These are phyloP conservation scores for Trachelus stipa DNA, from an alignment of 2,888 invertebrate species.

Conservation along the genomic window DNA sequence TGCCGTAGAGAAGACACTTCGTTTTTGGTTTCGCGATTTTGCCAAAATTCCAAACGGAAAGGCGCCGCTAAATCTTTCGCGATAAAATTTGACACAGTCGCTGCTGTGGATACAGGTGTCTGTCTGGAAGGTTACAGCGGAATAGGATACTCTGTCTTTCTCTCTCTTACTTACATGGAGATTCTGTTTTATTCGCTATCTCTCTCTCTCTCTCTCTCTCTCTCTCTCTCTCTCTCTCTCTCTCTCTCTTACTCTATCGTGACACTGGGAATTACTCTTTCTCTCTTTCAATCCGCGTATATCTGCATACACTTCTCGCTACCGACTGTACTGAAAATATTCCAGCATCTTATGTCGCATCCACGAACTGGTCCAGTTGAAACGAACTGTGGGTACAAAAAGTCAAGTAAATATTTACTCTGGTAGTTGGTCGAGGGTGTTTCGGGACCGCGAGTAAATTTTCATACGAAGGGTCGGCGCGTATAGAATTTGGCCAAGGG, in stretches of 20 bases:
- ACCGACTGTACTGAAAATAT: not conserved
- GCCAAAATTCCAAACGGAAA: conserved; percentile 36
- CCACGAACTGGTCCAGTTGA: not conserved
- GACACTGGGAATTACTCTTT: no score
- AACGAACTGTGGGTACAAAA: not conserved
- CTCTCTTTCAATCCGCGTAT: not conserved
- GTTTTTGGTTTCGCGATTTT: conserved; percentile 17
- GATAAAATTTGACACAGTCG: conserved; percentile 24
- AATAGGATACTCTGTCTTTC: not conserved
- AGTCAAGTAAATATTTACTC: not conserved
- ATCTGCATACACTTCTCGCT: not conserved
- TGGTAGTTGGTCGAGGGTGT: not conserved
- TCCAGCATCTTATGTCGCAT: not conserved
- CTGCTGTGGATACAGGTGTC: not conserved
- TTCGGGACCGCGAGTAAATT: not conserved
- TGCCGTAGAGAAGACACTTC: not conserved
- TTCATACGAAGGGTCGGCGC: not conserved
- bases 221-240: no score
- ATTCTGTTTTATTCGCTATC: not conserved
- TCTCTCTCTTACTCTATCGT: no score
- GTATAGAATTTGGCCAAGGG: not conserved
- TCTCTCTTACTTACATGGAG: not conserved
- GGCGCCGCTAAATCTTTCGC: conserved; percentile 25
- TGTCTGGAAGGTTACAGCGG: conserved; percentile 1
- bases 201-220: no score